phyloP scores from a whole-genome alignment of 2,113 vertebrate species.

The Carlito syrichta region DNA sequence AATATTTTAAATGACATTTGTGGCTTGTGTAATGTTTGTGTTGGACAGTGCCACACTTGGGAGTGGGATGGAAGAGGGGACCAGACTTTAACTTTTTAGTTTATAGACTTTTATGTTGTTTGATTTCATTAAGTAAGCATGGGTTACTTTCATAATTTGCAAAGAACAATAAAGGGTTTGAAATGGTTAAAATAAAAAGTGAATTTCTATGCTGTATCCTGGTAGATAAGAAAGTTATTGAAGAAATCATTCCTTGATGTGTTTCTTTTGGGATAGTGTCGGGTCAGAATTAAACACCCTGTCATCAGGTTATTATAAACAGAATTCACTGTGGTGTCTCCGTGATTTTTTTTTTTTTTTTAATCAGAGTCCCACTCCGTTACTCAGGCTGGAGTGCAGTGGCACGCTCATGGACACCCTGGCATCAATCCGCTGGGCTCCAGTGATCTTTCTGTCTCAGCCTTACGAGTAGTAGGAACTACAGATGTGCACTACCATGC shows the following conservation, averaged over 20 bases:
- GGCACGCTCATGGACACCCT: too few relatives aligned
- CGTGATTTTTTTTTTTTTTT: too few relatives aligned
- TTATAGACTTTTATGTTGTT: background rate
- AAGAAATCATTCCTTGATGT: background rate
- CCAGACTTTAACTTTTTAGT: background rate
- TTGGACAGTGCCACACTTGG: background rate
- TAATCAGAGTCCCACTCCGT: too few relatives aligned
- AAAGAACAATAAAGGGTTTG: background rate
- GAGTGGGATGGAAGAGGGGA: too few relatives aligned
- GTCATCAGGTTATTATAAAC: background rate
- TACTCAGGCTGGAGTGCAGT: too few relatives aligned
- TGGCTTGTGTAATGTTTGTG: background rate
- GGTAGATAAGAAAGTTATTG: background rate
- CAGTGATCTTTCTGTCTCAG: too few relatives aligned
- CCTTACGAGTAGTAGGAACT: too few relatives aligned
- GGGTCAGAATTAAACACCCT: conserved; percentile 14
- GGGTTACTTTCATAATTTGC: background rate
- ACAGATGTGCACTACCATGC: too few relatives aligned
- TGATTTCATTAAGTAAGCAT: background rate
- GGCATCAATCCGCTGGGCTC: too few relatives aligned
- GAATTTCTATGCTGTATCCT: background rate
- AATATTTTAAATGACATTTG: background rate
- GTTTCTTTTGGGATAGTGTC: background rate
- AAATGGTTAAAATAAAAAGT: background rate
- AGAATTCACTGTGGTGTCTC: background rate